A percentile compares a stretch with the other conserved stretches of the same genome.
phyloP scores from a whole-genome alignment of 2,797 vertebrate genomes.

The Crocodylus rhombifer region DNA sequence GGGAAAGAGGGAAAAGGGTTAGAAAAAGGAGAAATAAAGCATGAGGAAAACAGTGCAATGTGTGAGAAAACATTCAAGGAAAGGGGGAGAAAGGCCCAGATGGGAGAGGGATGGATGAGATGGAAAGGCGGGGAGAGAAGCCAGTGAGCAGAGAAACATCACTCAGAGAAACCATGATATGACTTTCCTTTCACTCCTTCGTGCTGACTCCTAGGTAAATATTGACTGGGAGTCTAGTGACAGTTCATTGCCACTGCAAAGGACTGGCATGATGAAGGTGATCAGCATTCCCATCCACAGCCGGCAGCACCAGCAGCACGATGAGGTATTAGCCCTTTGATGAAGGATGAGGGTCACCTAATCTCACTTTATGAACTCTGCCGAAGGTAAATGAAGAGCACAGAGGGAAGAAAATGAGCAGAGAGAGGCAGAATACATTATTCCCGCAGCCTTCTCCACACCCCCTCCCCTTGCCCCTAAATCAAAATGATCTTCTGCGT shows the following conservation, averaged over 20 bases:
- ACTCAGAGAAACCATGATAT: not conserved
- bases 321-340: not conserved
- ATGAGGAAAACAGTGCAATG: conserved; percentile 21
- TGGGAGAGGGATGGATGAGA: not conserved
- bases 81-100: not conserved
- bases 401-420: not conserved
- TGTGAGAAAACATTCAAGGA: not conserved
- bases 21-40: not conserved
- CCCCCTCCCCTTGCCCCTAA: not conserved
- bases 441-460: not conserved
- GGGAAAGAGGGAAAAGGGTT: conserved; percentile 15
- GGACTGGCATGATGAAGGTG: not conserved
- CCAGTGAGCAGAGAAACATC: not conserved
- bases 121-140: not conserved
- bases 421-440: not conserved
- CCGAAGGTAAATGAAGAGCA: not conserved
- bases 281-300: not conserved
- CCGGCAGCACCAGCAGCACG: too few species aligned
- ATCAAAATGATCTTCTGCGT: not conserved
- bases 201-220: not conserved
- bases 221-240: not conserved
- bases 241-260: not conserved
- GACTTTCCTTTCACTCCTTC: not conserved
- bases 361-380: not conserved
- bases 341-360: not conserved